Conservation (phyloP, 2,888 invertebrate genomes). For the Synanthedon myopaeformis region DNA sequence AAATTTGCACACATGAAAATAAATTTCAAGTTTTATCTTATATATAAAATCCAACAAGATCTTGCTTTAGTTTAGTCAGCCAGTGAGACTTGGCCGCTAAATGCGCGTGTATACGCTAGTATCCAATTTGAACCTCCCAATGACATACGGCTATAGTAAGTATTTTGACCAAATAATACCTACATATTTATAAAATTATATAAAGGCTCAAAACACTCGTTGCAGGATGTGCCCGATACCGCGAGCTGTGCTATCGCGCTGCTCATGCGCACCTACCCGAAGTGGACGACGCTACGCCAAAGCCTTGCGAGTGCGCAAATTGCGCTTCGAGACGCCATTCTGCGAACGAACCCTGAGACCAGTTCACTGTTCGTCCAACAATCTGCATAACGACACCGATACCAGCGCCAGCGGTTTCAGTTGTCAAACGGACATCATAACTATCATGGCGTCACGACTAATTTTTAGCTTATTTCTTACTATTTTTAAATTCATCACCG, state of each 20-base stretch:
- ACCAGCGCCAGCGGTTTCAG: too few relatives aligned
- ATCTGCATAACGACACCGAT: constrained; percentile 16
- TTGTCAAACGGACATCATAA: too few relatives aligned
- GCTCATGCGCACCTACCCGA: constrained; percentile 42
- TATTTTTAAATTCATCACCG: too few relatives aligned
- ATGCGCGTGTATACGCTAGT: too few relatives aligned
- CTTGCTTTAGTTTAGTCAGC: too few relatives aligned
- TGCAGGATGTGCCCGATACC: constrained; percentile 59
- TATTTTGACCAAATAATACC: not conserved
- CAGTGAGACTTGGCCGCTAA: too few relatives aligned
- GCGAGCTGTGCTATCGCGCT: constrained; percentile 60
- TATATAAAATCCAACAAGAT: too few relatives aligned
- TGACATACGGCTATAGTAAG: not conserved
- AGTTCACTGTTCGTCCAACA: constrained; percentile 12
- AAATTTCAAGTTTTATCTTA: too few relatives aligned
- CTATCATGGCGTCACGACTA: too few relatives aligned
- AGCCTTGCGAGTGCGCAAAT: constrained; percentile 45
- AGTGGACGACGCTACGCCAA: constrained; percentile 15
- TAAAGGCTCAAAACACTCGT: not conserved
- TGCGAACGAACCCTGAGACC: constrained; percentile 21
- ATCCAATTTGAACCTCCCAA: not conserved
- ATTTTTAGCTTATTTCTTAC: too few relatives aligned
- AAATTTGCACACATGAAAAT: too few relatives aligned
- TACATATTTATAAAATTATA: too few relatives aligned
- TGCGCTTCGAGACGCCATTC: constrained; percentile 38